Evolutionary conservation across 2,888 invertebrate species (phyloP).

Genomic region (Oxycera nigricornis): DNA sequence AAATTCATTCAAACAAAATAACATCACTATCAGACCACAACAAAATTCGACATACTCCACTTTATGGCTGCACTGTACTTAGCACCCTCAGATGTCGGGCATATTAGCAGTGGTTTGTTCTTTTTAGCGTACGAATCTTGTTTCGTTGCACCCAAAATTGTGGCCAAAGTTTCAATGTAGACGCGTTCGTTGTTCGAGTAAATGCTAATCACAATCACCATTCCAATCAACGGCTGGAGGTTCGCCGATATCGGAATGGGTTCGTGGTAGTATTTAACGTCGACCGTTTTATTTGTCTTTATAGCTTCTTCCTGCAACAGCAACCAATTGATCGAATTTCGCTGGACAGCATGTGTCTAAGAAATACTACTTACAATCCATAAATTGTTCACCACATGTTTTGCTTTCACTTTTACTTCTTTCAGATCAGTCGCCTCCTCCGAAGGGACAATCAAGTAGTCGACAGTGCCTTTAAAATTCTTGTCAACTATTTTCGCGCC

Average conservation of each 20-base stretch:
- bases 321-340: too few species aligned
- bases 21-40: too few species aligned
- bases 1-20: too few species aligned
- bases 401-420: slow-evolving; percentile 53
- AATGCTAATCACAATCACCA: slow-evolving; percentile 81
- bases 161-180: slow-evolving; percentile 75
- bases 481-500: slow-evolving; percentile 65
- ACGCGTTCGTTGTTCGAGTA: slow-evolving; percentile 77
- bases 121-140: slow-evolving; percentile 74
- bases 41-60: slow-evolving; percentile 74
- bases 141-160: slow-evolving; percentile 73
- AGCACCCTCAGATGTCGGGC: slow-evolving; percentile 74
- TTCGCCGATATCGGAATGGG: slow-evolving; percentile 66
- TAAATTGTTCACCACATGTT: slow-evolving; percentile 57
- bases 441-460: slow-evolving; percentile 72
- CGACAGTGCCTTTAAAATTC: slow-evolving; percentile 65
- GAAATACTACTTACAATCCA: slow-evolving; percentile 59
- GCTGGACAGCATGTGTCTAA: too few species aligned
- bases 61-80: slow-evolving; percentile 84
- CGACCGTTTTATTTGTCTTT: slow-evolving; percentile 66
- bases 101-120: slow-evolving; percentile 83
- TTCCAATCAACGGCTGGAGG: slow-evolving; percentile 67
- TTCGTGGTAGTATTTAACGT: slow-evolving; percentile 75
- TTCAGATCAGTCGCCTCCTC: slow-evolving; percentile 54
- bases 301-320: slow-evolving; percentile 59